Evolutionary conservation across 2,888 invertebrate species (phyloP).

Genomic region (Dugesia japonica): DNA sequence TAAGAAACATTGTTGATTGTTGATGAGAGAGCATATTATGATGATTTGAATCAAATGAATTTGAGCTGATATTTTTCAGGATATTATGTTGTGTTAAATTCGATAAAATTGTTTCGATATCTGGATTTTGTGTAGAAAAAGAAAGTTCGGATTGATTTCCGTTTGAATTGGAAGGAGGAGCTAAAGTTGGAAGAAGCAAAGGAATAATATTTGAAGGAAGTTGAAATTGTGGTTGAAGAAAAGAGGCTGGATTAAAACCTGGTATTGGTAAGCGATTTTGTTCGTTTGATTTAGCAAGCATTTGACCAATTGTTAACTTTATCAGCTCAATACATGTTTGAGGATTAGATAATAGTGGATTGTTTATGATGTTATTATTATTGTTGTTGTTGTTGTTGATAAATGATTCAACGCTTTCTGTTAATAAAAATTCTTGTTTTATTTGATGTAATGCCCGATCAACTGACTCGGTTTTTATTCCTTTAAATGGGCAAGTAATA

Average conservation of each 20-base stretch:
- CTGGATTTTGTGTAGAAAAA: neutral
- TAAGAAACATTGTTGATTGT: neutral
- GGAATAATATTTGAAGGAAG: neutral
- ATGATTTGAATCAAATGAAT: neutral
- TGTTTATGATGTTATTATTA: neutral
- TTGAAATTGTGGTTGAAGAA: conserved; percentile 9
- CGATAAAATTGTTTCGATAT: neutral
- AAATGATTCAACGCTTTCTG: neutral
- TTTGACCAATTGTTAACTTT: neutral
- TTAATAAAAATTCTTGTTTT: neutral
- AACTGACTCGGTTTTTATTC: neutral
- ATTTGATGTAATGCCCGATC: neutral
- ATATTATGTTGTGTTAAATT: neutral
- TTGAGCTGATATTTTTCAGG: neutral
- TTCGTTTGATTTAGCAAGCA: neutral
- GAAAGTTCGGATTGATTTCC: neutral
- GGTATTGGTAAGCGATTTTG: neutral
- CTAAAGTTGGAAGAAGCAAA: neutral
- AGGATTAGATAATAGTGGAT: neutral
- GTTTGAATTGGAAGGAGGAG: neutral
- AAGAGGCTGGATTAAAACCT: neutral
- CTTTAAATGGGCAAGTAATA: neutral
- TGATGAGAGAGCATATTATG: neutral
- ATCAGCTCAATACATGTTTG: neutral
- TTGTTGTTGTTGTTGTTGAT: neutral